A percentile compares a stretch with the other conserved stretches of the same genome.
Evolutionary conservation across 2,113 vertebrate genomes (phyloP).

Genomic region (Callospermophilus lateralis): DNA sequence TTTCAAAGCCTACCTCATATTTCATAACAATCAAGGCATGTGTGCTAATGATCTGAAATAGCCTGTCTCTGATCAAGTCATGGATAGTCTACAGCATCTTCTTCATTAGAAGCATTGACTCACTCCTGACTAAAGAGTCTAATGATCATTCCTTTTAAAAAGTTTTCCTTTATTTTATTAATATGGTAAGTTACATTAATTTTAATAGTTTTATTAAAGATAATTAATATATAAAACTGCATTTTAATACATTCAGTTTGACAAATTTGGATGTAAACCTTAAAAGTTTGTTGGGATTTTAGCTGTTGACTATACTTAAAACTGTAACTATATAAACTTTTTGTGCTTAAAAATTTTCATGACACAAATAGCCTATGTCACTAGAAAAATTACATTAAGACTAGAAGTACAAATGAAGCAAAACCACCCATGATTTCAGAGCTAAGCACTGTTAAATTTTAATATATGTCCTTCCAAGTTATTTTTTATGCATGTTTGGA

Average conservation of each 20-base stretch:
- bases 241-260: not conserved
- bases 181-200: too few species aligned
- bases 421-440: not conserved
- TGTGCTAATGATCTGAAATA: not conserved
- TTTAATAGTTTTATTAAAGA: too few species aligned
- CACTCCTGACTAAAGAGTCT: not conserved
- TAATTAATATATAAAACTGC: too few species aligned
- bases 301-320: not conserved
- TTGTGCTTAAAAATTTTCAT: not conserved
- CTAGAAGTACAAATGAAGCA: not conserved
- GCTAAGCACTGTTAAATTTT: not conserved
- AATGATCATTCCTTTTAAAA: not conserved
- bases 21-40: not conserved
- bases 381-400: slow-evolving; percentile 12
- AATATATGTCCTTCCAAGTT: not conserved
- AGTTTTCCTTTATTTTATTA: not conserved
- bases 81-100: not conserved
- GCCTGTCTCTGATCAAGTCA: not conserved
- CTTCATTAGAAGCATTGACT: not conserved
- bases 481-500: not conserved
- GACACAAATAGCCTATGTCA: not conserved
- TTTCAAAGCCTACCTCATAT: not conserved
- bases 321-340: not conserved
- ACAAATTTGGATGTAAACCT: not conserved
- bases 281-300: not conserved